These are phyloP conservation scores for Chalcosyrphus nemorum DNA, from an alignment of 2,888 invertebrate genomes.

Conservation along the genomic window DNA sequence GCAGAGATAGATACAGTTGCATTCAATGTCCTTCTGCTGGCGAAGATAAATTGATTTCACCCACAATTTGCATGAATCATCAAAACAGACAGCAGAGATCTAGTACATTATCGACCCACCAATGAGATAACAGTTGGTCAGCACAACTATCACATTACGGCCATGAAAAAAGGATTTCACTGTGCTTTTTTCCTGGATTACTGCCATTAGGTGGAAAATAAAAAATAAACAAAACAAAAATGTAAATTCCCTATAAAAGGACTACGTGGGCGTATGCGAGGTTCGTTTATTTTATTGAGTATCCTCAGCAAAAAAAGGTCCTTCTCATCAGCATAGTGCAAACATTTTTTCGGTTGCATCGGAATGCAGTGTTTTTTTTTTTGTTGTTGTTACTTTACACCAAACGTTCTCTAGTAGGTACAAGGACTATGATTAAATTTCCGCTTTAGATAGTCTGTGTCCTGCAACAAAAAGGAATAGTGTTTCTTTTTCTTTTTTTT, in stretches of 20 bases:
- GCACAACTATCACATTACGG: background rate
- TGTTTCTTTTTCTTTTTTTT: background rate
- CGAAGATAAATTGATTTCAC: constrained; percentile 12
- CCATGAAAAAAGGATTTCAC: background rate
- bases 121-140: constrained; percentile 4
- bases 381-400: background rate
- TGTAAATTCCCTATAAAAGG: background rate
- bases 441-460: background rate
- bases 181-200: background rate
- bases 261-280: background rate
- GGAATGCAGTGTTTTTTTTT: background rate
- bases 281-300: background rate
- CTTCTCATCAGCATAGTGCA: background rate
- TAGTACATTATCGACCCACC: background rate
- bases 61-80: constrained; percentile 21
- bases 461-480: background rate
- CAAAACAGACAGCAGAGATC: background rate
- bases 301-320: background rate
- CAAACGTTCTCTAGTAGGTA: background rate
- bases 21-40: background rate
- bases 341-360: constrained; percentile 5
- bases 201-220: background rate
- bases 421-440: background rate
- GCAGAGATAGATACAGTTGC: background rate
- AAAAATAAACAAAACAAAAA: background rate